These are phyloP conservation scores for Saxicola maurus DNA, from an alignment of 2,797 vertebrate genomes.

Conservation along the genomic window DNA sequence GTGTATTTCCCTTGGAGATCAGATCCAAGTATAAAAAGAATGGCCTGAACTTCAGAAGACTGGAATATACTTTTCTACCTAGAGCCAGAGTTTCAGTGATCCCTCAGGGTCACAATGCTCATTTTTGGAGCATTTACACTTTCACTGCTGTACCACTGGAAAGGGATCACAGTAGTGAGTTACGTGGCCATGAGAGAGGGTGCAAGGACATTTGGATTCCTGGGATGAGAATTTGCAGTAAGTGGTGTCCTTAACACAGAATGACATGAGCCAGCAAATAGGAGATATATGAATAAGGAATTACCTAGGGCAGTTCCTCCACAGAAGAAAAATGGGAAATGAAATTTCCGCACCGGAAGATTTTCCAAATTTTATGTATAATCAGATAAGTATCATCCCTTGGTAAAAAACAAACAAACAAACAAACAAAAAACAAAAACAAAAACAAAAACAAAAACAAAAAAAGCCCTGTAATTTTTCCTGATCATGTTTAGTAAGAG, in stretches of 20 bases:
- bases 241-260: background rate
- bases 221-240: background rate
- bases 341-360: background rate
- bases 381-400: background rate
- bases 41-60: background rate
- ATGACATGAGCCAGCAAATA: background rate
- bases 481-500: background rate
- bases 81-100: background rate
- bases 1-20: background rate
- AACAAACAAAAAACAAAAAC: too few species aligned
- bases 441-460: too few species aligned
- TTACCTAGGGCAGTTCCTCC: background rate
- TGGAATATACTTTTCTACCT: background rate
- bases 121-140: background rate
- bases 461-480: accelerated
- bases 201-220: background rate
- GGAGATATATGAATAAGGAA: background rate
- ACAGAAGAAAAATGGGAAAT: background rate
- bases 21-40: background rate
- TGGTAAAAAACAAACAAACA: too few species aligned
- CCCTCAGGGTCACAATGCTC: background rate
- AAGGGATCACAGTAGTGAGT: background rate
- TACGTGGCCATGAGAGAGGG: background rate
- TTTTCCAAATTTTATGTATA: background rate
- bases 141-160: background rate